Evolutionary conservation across 2,797 vertebrate genomes (phyloP), one percentile per base, ranked within the genome.

Genomic region (Balearica regulorum): DNA sequence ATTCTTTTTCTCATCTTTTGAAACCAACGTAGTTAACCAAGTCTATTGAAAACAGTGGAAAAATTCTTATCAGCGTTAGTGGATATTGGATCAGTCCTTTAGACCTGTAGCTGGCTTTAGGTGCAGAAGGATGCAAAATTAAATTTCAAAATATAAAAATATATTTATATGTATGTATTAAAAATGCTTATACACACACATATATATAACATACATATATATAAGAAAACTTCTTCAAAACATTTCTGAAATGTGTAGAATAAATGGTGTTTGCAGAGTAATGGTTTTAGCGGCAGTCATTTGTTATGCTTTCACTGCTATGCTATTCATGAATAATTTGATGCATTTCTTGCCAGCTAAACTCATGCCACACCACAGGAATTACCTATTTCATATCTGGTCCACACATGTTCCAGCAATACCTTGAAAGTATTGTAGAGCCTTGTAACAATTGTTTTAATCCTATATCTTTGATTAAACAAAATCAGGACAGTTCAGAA

Each of bases 361-460:
- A 68, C 17, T 73, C 19, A 14, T 49, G 35, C 85, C 16, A 49
- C 33, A 69, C 17, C 24, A 46, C 25, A 39, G 0, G 0, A 57
- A 13, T 37, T 64, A 57, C 12, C 5, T 83, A 9, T 80, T 88
- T 91, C 11, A 1, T 43, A 57, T 69, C 33, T 4, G 4, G 69
- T 39, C 9, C 25, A 61, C 33, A 33, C 13, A 13, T 13, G 8
- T 37, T 81, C 2, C 1, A 22, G 6, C 20, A 61, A 54, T 65
- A 86, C 9, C n/a, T 78, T 26, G 13, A 26, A 65, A 48, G 19
- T 61, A 28, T 33, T 60, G 16, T 35, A 80, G 13, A 78, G 15
- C 29, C 51, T 53, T 83, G 6, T 57, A 89, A 68, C 2, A 19
- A 64, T 53, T 14, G 2, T 44, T 88, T 93, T 80, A 24, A 14